Base-by-base conservation (phyloP, 2,113 vertebrate species). In the Cyprinodon brontotheroides region DNA sequence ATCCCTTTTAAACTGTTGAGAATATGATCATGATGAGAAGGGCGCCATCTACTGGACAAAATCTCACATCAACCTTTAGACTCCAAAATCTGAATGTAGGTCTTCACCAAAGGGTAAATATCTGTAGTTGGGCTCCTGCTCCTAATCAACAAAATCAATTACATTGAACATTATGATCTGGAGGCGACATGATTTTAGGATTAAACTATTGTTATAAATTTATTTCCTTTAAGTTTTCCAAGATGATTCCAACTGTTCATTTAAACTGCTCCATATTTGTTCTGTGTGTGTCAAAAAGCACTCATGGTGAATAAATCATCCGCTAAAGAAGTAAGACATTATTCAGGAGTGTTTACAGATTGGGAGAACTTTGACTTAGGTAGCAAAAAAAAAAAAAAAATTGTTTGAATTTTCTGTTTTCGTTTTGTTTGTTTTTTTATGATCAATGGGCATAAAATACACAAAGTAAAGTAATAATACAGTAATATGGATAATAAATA, bases 11-110 rank as follows among this genome's bases (percentile, higher is more conserved):
- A 57, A 65, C 40, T 41, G 5, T n/a, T 60, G 4, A 63, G 0
- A 17, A 10, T 29, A 29, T 29, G 9, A 50, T 40, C 13, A n/a
- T 8, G 7, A 9, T 43, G 13, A 3, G 1, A 0, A 5, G 59
- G 22, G 3, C 77, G 68, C 85, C 83, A 82, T 65, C 89, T 87
- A 64, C 75, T 83, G 83, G 81, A 57, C 59, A 70, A 11, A n/a
- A 37, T 17, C 29, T 68, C 36, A 53, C 8, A 1, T 7, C 4
- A 40, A 68, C 37, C 13, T 10, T 61, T 22, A 13, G 3, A 47
- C n/a, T 47, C 4, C 7, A 60, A 60, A 61, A 3, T n/a, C 4
- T 20, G 9, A 38, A n/a, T 9, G 11, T 3, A 20, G 11, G 0
- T 59, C 11, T 41, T n/a, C 41, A 38, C 38, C 4, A n/a, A 39